Percentiles rank a stretch among this genome's conserved stretches.
Conservation (phyloP, 2,113 vertebrate genomes). For the Azemiops feae region DNA sequence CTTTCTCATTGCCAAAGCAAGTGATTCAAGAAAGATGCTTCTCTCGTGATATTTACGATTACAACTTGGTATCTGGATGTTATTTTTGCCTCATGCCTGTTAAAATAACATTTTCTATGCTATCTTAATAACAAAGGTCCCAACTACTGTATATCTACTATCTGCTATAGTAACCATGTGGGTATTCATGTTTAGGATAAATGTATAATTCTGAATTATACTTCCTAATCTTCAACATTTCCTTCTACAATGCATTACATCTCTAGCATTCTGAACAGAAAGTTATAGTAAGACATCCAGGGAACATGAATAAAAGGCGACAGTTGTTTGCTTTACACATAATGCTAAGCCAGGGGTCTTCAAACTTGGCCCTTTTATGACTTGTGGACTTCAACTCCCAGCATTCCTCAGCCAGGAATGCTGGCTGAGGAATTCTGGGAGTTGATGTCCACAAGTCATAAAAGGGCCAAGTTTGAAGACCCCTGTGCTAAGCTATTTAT, state of each 20-base stretch:
- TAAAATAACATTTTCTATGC: background rate
- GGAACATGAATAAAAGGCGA: background rate
- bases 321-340: background rate
- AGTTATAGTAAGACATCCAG: background rate
- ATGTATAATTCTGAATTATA: background rate
- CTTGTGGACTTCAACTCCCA: too few relatives aligned
- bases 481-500: background rate
- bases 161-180: background rate
- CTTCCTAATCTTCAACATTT: background rate
- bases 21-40: background rate
- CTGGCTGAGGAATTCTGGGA: too few relatives aligned
- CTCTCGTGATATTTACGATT: background rate
- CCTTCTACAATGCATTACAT: background rate
- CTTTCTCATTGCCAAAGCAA: background rate
- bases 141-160: background rate
- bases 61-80: background rate
- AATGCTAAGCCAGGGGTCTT: background rate
- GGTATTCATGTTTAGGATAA: background rate
- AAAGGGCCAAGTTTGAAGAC: too few relatives aligned
- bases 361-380: too few relatives aligned
- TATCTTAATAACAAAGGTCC: background rate
- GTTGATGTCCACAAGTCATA: too few relatives aligned
- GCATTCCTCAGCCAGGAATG: too few relatives aligned
- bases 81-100: background rate
- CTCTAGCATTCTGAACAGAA: background rate